Conservation (phyloP, 1,140 invertebrate species). For the Drosophila varians region DNA sequence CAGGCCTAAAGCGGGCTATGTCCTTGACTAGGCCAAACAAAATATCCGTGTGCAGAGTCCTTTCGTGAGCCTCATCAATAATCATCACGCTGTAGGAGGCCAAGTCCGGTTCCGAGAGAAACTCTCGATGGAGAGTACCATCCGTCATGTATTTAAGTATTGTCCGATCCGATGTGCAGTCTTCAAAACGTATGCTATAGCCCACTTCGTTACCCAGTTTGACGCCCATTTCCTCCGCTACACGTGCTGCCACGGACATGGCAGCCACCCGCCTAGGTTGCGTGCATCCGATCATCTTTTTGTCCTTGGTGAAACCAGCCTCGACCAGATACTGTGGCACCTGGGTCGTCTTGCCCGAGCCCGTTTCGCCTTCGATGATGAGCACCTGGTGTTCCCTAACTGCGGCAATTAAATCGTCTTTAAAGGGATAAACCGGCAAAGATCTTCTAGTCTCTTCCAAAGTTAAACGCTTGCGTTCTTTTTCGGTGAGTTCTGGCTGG, state of each 20-base stretch:
- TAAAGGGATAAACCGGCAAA: conserved; percentile 97
- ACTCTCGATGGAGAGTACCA: conserved; percentile 98
- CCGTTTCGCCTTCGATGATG: conserved; percentile 99
- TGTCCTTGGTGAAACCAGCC: conserved; percentile 92
- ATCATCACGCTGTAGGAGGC: conserved; percentile 98
- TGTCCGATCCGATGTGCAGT: conserved; percentile 98
- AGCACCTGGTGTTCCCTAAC: conserved; percentile 95
- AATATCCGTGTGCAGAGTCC: conserved; percentile 99
- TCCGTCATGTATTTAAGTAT: conserved; percentile 99
- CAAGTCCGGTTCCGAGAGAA: conserved; percentile 98
- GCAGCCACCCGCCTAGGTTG: conserved; percentile 98
- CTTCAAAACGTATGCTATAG: conserved; percentile 99
- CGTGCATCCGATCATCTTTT: conserved; percentile 96
- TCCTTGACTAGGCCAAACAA: conserved; percentile 99
- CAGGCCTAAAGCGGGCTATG: conserved; percentile 96
- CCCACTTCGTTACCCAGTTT: conserved; percentile 99
- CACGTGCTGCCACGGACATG: conserved; percentile 99
- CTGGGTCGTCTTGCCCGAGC: conserved; percentile 99
- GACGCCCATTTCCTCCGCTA: conserved; percentile 99
- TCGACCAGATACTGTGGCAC: conserved; percentile 98
- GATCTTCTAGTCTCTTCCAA: conserved; percentile 97
- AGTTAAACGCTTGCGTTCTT: conserved; percentile 90
- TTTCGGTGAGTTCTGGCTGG: conserved; percentile 87
- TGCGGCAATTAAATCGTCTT: conserved; percentile 93
- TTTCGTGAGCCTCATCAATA: conserved; percentile 99